Percentiles rank a stretch among this genome's conserved stretches.
Conservation (phyloP, 2,113 vertebrate genomes). For the Arizona elegans region DNA sequence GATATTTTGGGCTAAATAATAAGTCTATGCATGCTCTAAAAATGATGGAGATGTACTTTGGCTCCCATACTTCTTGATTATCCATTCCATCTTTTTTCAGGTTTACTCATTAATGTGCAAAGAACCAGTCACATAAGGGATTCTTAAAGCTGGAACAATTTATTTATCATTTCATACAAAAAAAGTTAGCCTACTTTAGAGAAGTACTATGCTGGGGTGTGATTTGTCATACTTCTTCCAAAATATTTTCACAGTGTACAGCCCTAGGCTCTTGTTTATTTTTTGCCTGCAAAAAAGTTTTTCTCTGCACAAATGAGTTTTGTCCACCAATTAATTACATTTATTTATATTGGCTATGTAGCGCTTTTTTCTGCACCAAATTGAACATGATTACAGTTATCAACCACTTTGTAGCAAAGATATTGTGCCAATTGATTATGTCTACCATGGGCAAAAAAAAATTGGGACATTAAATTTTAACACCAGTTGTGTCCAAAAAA, state of each 20-base stretch:
- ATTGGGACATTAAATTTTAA: not conserved
- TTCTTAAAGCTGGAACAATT: not conserved
- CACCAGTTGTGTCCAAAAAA: not conserved
- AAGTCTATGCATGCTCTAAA: not conserved
- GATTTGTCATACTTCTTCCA: not conserved
- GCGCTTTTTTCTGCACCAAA: not conserved
- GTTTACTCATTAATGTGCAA: not conserved
- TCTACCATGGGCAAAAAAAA: not conserved
- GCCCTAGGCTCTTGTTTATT: not conserved
- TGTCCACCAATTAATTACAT: not conserved
- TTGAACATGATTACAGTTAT: not conserved
- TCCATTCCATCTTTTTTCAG: not conserved
- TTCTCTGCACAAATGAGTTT: not conserved
- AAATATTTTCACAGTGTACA: not conserved
- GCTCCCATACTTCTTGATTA: not conserved
- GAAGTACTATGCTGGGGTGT: not conserved
- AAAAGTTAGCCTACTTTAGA: not conserved
- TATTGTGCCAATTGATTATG: not conserved
- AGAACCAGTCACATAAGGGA: not conserved
- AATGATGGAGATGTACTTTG: not conserved
- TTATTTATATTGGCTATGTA: not conserved
- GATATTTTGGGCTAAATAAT: not conserved
- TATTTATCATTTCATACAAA: not conserved
- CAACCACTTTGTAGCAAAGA: not conserved
- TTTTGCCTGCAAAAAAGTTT: not conserved